Percentiles rank a stretch among this genome's conserved stretches.
Evolutionary conservation across 2,113 vertebrate species (phyloP).

Genomic region (Rousettus leschenaultii): DNA sequence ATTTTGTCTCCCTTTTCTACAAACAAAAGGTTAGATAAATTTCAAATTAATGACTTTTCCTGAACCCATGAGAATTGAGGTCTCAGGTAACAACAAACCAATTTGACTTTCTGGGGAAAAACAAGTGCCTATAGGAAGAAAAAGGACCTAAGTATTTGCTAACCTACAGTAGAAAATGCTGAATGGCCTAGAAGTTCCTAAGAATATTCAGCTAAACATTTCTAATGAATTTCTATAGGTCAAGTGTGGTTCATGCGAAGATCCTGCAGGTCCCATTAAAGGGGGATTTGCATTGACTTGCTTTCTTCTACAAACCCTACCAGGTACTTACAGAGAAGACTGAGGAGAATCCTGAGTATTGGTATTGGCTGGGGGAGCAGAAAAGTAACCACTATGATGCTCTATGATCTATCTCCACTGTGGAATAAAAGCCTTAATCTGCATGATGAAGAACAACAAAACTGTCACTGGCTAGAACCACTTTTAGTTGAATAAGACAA

Average conservation of each 20-base stretch:
- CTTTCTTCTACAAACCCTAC: background rate
- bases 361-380: background rate
- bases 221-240: background rate
- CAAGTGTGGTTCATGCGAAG: background rate
- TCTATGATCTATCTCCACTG: background rate
- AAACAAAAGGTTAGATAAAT: background rate
- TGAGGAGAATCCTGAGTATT: background rate
- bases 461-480: background rate
- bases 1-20: background rate
- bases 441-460: background rate
- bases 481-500: background rate
- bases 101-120: background rate
- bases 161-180: background rate
- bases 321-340: background rate
- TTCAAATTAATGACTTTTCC: background rate
- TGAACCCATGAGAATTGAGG: background rate
- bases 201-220: background rate
- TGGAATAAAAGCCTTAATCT: background rate
- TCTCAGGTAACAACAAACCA: background rate
- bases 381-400: background rate
- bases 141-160: background rate
- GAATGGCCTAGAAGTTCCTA: background rate
- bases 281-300: background rate
- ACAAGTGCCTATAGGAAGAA: background rate
- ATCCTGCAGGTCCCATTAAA: background rate